Conservation (phyloP, 2,797 vertebrate genomes). For the Coluber constrictor region DNA sequence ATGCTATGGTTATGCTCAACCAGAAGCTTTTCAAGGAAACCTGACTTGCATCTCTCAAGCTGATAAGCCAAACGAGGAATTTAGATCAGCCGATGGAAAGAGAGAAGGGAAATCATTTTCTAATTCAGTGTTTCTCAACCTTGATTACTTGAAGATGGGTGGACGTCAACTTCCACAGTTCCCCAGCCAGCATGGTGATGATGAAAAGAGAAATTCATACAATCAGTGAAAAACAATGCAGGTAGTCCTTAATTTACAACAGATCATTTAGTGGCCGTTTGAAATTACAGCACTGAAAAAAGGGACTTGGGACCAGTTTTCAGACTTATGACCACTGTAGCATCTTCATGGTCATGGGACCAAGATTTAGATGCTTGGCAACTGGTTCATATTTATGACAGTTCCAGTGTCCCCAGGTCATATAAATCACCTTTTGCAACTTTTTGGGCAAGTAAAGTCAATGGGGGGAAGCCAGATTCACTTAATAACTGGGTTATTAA, state of each 20-base stretch:
- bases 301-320: background rate
- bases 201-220: background rate
- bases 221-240: background rate
- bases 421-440: background rate
- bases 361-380: background rate
- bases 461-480: background rate
- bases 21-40: slow-evolving; percentile 58
- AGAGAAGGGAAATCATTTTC: slow-evolving; percentile 13
- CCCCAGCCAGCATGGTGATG: background rate
- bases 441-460: background rate
- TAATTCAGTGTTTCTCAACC: background rate
- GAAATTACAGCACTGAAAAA: background rate
- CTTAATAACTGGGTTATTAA: background rate
- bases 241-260: background rate
- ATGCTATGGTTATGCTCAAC: slow-evolving; percentile 63
- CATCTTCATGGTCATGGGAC: background rate
- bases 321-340: background rate
- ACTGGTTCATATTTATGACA: background rate
- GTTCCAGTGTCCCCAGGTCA: background rate
- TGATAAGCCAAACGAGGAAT: slow-evolving; percentile 55
- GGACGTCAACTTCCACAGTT: background rate
- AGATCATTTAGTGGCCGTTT: background rate
- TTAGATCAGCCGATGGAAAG: slow-evolving; percentile 43
- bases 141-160: background rate
- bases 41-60: slow-evolving; percentile 51